Conservation (phyloP, 2,888 invertebrate species). For the Pomacea canaliculata region DNA sequence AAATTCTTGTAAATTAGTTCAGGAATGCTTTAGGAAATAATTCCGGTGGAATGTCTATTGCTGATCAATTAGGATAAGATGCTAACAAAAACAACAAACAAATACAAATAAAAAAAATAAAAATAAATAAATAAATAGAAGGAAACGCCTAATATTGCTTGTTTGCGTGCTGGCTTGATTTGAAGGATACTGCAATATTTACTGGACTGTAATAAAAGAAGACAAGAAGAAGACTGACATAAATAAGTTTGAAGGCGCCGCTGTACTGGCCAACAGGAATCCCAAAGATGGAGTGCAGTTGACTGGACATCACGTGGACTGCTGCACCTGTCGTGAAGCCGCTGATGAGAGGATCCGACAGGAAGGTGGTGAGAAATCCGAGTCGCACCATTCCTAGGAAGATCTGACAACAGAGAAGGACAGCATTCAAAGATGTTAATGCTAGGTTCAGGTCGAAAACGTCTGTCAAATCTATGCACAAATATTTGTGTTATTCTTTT, state of each 20-base stretch:
- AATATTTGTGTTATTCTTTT: no score
- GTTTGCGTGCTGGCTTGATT: no score
- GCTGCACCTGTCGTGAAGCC: slow-evolving; percentile 91
- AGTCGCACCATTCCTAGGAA: slow-evolving; percentile 50
- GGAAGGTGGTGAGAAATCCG: slow-evolving; percentile 57
- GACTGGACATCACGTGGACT: slow-evolving; percentile 85
- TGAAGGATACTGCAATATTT: no score
- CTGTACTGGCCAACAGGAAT: slow-evolving; percentile 60
- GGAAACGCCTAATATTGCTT: no score
- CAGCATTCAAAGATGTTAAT: background rate
- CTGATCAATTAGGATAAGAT: no score
- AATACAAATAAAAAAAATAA: no score
- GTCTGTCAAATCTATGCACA: background rate
- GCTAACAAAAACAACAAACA: no score
- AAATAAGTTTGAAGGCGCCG: slow-evolving; percentile 76
- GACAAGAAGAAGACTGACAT: slow-evolving; percentile 72
- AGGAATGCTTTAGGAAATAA: no score
- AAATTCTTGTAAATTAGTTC: no score
- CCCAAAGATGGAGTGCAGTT: slow-evolving; percentile 72
- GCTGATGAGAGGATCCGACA: slow-evolving; percentile 76
- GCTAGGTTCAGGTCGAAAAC: background rate
- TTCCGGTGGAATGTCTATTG: no score
- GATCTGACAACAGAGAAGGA: slow-evolving; percentile 36
- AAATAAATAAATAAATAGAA: no score
- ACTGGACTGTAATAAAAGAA: no score